Conservation (phyloP, 2,888 invertebrate genomes). For the Drosophila hamatofila region DNA sequence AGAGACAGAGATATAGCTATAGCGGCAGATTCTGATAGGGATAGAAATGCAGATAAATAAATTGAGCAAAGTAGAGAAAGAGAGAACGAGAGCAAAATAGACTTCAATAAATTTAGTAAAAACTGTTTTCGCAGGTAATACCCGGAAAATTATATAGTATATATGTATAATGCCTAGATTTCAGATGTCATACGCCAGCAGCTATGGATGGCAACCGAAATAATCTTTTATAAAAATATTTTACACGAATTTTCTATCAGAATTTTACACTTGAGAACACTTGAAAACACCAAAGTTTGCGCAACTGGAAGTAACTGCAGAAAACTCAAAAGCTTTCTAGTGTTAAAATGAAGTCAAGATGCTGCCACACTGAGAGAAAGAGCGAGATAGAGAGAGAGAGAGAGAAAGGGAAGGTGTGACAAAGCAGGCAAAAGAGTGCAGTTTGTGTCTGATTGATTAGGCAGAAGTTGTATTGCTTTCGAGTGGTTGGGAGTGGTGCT, state of each 20-base stretch:
- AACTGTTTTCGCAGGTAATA: too few species aligned
- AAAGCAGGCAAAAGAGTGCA: constrained; percentile 4
- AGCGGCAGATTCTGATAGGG: not conserved
- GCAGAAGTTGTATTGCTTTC: constrained; percentile 53
- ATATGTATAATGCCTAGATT: not conserved
- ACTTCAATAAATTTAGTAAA: not conserved
- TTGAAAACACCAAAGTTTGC: not conserved
- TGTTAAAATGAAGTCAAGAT: constrained; percentile 48
- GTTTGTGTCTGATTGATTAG: constrained; percentile 63
- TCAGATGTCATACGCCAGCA: too few species aligned
- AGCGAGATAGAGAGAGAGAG: not conserved
- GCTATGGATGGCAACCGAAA: not conserved
- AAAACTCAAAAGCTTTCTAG: constrained; percentile 40
- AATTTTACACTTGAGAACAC: not conserved
- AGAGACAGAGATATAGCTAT: not conserved
- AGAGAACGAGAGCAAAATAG: not conserved
- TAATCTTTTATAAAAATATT: not conserved
- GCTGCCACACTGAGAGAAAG: constrained; percentile 28
- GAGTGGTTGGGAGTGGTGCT: constrained; percentile 49
- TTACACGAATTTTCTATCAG: not conserved
- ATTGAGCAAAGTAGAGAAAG: not conserved
- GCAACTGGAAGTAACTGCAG: not conserved
- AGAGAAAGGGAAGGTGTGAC: constrained; percentile 12
- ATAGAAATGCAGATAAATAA: not conserved
- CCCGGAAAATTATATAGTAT: not conserved